Conservation (phyloP, 2,113 vertebrate genomes). For the Blennius ocellaris region DNA sequence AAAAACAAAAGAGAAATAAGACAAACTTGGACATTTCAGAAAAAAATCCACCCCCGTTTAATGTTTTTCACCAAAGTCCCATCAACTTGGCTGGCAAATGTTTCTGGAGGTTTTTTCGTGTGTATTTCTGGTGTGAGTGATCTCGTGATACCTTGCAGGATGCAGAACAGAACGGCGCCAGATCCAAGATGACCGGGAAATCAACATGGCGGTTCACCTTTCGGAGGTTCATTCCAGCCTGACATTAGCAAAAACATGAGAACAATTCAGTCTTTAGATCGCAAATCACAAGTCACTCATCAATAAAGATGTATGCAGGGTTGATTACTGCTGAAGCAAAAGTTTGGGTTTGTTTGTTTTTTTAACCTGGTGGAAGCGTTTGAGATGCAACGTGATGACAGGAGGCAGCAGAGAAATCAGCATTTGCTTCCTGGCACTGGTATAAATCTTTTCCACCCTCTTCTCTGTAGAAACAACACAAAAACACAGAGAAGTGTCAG, state of each 20-base stretch:
- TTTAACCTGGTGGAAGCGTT: constrained; percentile 95
- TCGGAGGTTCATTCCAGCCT: constrained; percentile 95
- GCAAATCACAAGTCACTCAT: not conserved
- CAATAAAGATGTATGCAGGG: not conserved
- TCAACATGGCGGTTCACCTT: constrained; percentile 98
- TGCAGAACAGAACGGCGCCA: constrained; percentile 95
- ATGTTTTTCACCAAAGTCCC: too few species aligned
- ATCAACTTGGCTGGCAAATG: too few species aligned
- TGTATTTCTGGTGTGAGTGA: not conserved
- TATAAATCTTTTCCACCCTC: constrained; percentile 91
- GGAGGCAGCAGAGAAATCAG: constrained; percentile 94
- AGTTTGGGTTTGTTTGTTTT: constrained; percentile 7
- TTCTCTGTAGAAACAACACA: constrained; percentile 84
- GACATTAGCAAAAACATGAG: not conserved
- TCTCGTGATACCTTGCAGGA: constrained; percentile 86
- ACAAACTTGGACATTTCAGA: too few species aligned
- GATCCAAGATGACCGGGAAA: constrained; percentile 92
- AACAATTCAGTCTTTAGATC: not conserved
- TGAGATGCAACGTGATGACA: constrained; percentile 94
- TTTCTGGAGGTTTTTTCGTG: not conserved
- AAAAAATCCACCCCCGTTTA: too few species aligned
- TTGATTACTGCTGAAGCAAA: too few species aligned
- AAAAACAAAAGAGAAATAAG: not conserved
- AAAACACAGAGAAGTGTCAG: not conserved
- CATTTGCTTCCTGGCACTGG: constrained; percentile 95